Conservation (phyloP, 2,888 invertebrate genomes). For the Himalopsyche anomala region DNA sequence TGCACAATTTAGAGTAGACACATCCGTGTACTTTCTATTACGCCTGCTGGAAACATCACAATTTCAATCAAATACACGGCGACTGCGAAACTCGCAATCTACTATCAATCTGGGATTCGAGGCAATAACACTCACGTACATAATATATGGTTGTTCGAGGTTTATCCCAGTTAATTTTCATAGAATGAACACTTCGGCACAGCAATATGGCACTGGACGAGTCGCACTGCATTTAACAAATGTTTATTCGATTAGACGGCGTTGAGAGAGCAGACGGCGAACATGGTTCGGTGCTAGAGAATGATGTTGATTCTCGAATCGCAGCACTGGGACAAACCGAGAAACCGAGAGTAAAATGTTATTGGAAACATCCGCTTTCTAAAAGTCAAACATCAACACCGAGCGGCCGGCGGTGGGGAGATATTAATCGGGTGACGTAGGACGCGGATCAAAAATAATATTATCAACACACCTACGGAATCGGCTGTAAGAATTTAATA, state of each 20-base stretch:
- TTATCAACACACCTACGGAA: conserved; percentile 20
- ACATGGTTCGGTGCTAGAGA: conserved; percentile 24
- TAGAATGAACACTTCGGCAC: not conserved
- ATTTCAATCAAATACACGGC: no score
- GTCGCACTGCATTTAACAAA: conserved; percentile 35
- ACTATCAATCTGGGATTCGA: no score
- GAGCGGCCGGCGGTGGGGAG: conserved; percentile 8
- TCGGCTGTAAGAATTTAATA: not conserved
- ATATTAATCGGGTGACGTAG: conserved; percentile 17
- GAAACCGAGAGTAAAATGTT: conserved; percentile 42
- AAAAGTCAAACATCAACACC: conserved; percentile 42
- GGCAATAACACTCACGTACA: not conserved
- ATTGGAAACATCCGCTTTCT: conserved; percentile 43
- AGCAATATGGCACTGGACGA: conserved; percentile 15
- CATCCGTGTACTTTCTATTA: no score
- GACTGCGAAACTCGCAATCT: no score
- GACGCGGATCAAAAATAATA: conserved; percentile 22
- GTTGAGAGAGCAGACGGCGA: conserved; percentile 9
- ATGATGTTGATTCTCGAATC: conserved; percentile 27
- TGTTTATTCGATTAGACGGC: not conserved
- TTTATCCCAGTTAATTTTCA: not conserved
- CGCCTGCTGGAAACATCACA: no score
- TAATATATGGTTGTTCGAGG: not conserved
- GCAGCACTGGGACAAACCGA: conserved; percentile 33
- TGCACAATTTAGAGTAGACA: no score